phyloP scores from a whole-genome alignment of 1,140 invertebrate genomes.

The Caenorhabditis latens region DNA sequence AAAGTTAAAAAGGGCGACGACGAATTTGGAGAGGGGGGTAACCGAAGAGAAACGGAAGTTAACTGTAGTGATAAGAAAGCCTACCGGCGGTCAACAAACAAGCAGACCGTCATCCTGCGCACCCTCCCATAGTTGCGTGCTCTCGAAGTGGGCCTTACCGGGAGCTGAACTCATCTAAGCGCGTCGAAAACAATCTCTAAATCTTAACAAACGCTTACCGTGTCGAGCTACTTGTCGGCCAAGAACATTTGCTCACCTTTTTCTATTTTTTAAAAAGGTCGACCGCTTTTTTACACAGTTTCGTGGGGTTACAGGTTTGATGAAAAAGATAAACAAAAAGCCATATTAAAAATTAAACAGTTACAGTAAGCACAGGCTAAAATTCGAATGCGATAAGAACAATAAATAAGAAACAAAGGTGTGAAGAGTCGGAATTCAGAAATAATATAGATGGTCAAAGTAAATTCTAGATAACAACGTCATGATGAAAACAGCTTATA shows the following conservation, averaged over 20 bases:
- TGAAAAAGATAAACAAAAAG: too few relatives aligned
- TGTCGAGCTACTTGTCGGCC: conserved; percentile 54
- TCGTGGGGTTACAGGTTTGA: too few relatives aligned
- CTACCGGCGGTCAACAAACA: conserved; percentile 52
- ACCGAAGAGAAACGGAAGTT: conserved; percentile 50
- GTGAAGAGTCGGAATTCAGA: too few relatives aligned
- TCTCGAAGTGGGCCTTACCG: conserved; percentile 6
- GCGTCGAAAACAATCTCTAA: conserved; percentile 53
- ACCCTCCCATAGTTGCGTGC: conserved; percentile 41
- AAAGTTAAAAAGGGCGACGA: conserved; percentile 26
- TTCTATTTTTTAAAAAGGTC: neutral
- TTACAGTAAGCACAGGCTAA: too few relatives aligned
- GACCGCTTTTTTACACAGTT: neutral
- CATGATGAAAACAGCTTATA: too few relatives aligned
- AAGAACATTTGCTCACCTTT: conserved; percentile 46
- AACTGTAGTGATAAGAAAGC: conserved; percentile 53
- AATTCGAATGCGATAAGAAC: too few relatives aligned
- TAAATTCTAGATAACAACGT: too few relatives aligned
- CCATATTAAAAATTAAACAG: too few relatives aligned
- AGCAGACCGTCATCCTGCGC: conserved; percentile 12
- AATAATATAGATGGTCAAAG: too few relatives aligned
- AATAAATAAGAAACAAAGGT: too few relatives aligned
- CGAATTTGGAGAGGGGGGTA: conserved; percentile 43
- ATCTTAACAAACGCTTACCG: conserved; percentile 55
- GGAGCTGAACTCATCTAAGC: conserved; percentile 41